These are phyloP conservation scores for Drosophila kepulauana DNA, from an alignment of 1,140 invertebrate species.

Conservation along the genomic window DNA sequence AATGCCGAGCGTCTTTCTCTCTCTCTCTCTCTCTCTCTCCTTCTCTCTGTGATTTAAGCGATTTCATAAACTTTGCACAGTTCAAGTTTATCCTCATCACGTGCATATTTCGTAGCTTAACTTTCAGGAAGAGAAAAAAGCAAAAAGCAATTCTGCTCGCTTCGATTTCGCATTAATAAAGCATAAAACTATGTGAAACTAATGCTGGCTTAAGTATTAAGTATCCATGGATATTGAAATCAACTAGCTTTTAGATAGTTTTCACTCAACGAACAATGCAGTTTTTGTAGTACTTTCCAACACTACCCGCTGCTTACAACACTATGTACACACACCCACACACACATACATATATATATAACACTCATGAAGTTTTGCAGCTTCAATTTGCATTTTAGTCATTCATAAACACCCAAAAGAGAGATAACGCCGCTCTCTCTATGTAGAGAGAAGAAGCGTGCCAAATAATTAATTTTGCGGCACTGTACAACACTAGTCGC, in stretches of 20 bases:
- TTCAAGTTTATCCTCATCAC: conserved; percentile 39
- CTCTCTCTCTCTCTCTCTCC: too few species aligned
- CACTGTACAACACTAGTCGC: conserved; percentile 21
- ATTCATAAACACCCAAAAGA: too few species aligned
- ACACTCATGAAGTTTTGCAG: too few species aligned
- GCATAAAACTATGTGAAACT: conserved; percentile 6
- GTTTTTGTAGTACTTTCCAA: too few species aligned
- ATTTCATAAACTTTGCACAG: conserved; percentile 45
- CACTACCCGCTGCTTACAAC: too few species aligned
- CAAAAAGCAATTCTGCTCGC: conserved; percentile 5
- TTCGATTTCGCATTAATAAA: conserved; percentile 12
- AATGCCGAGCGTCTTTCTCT: conserved; percentile 18
- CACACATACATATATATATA: too few species aligned
- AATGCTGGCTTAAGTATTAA: neutral
- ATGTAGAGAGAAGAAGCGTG: too few species aligned
- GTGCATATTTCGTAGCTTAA: conserved; percentile 28
- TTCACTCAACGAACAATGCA: too few species aligned
- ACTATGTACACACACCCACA: too few species aligned
- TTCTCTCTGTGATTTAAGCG: conserved; percentile 36
- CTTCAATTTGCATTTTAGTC: too few species aligned
- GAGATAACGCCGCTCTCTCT: too few species aligned
- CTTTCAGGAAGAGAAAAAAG: neutral
- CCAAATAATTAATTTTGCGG: neutral
- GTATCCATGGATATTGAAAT: neutral
- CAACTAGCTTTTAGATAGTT: neutral